Conservation (phyloP, 2,888 invertebrate species). For the Hipparchia sbordonii region DNA sequence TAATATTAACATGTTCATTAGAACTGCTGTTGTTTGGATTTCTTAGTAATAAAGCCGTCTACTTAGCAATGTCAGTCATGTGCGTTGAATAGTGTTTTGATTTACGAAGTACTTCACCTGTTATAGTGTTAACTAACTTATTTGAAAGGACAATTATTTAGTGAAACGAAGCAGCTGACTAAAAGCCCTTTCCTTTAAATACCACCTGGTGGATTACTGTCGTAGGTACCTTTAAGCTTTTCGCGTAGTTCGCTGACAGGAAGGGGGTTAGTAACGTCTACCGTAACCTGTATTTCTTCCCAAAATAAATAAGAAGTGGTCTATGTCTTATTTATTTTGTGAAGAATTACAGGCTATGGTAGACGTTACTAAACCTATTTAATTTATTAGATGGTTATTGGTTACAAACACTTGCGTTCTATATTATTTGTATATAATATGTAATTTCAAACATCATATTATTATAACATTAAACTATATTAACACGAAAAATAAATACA, state of each 20-base stretch:
- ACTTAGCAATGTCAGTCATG: conserved; percentile 3
- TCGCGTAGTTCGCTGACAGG: too few species aligned
- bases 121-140: background rate
- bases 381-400: background rate
- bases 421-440: background rate
- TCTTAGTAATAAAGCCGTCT: conserved; percentile 6
- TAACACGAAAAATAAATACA: background rate
- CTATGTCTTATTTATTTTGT: too few species aligned
- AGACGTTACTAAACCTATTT: too few species aligned
- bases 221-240: background rate
- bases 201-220: background rate
- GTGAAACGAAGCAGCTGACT: background rate
- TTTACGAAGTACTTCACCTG: background rate
- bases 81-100: background rate
- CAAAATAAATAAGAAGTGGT: too few species aligned
- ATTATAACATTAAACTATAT: background rate
- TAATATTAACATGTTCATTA: background rate
- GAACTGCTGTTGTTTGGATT: background rate
- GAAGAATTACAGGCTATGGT: too few species aligned
- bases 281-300: too few species aligned
- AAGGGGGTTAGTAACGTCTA: too few species aligned
- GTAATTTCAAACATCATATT: too few species aligned
- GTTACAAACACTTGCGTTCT: background rate
- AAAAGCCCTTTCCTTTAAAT: background rate
- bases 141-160: background rate